phyloP scores from a whole-genome alignment of 1,140 invertebrate genomes.

The Hyphantria cunea region DNA sequence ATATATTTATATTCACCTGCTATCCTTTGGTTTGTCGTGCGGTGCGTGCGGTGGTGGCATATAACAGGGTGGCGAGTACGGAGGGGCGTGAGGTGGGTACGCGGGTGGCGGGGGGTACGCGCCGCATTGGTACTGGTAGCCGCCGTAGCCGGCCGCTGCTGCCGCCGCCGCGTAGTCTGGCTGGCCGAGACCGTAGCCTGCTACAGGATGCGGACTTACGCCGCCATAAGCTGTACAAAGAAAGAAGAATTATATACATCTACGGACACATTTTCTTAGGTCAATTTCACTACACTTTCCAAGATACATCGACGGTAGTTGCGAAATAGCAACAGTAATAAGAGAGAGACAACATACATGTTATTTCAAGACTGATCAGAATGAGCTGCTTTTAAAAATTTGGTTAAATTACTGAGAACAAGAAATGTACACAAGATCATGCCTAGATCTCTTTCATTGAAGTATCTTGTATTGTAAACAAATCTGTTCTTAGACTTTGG shows the following conservation, averaged over 20 bases:
- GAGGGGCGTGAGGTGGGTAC: conserved; percentile 84
- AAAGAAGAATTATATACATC: background rate
- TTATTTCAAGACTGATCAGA: no score
- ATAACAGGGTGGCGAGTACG: conserved; percentile 90
- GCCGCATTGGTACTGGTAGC: conserved; percentile 82
- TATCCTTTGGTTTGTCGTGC: conserved; percentile 88
- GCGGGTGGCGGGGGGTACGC: conserved; percentile 85
- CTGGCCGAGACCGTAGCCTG: conserved; percentile 89
- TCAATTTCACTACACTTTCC: no score
- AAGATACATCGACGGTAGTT: no score
- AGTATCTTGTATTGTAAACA: no score
- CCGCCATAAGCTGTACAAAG: conserved; percentile 86
- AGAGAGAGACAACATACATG: no score
- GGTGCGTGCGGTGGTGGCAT: conserved; percentile 92
- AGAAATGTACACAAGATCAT: no score
- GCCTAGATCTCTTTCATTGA: no score
- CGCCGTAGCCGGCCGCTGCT: conserved; percentile 84
- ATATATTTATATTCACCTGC: conserved; percentile 85
- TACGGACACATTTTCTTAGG: no score
- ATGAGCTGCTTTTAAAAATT: no score
- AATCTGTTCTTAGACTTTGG: no score
- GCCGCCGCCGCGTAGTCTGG: conserved; percentile 88
- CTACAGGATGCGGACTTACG: conserved; percentile 89
- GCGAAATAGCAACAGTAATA: no score
- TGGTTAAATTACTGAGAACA: no score